Conservation (phyloP, 2,113 vertebrate genomes). For the Hepsetus odoe region DNA sequence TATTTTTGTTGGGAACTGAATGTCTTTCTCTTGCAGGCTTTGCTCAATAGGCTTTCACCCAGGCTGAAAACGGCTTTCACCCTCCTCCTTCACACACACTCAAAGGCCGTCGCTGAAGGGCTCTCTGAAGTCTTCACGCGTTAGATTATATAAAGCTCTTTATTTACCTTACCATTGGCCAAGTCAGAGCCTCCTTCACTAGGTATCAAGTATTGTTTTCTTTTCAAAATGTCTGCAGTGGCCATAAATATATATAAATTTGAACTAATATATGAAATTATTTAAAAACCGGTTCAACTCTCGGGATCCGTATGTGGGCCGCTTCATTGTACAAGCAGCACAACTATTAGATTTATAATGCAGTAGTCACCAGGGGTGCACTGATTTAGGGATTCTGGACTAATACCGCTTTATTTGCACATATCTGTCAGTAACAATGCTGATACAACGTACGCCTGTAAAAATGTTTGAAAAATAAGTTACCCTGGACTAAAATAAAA, state of each 20-base stretch:
- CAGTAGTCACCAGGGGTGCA: no score
- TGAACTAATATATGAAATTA: background rate
- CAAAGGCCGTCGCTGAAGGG: slow-evolving; percentile 21
- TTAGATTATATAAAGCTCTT: slow-evolving; percentile 49
- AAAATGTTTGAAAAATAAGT: no score
- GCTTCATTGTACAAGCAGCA: no score
- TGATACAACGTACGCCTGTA: no score
- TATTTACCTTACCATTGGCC: slow-evolving; percentile 37
- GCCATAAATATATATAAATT: background rate
- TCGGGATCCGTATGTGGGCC: no score
- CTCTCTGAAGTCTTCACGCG: slow-evolving; percentile 49
- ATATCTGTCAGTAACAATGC: no score
- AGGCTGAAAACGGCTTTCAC: slow-evolving; percentile 35
- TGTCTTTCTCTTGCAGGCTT: slow-evolving; percentile 10
- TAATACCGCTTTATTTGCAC: no score
- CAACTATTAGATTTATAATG: no score
- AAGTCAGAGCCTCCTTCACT: slow-evolving; percentile 20
- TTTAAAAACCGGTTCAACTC: background rate
- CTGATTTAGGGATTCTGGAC: no score
- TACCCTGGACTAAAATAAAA: no score
- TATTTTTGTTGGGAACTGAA: slow-evolving; percentile 4
- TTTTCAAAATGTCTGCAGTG: background rate
- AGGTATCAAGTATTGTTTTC: background rate
- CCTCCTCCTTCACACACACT: slow-evolving; percentile 36
- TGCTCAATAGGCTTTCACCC: slow-evolving; percentile 41